Evolutionary conservation across 2,888 invertebrate species (phyloP), one percentile per base, ranked within the genome.

Genomic region (Patella pellucida): DNA sequence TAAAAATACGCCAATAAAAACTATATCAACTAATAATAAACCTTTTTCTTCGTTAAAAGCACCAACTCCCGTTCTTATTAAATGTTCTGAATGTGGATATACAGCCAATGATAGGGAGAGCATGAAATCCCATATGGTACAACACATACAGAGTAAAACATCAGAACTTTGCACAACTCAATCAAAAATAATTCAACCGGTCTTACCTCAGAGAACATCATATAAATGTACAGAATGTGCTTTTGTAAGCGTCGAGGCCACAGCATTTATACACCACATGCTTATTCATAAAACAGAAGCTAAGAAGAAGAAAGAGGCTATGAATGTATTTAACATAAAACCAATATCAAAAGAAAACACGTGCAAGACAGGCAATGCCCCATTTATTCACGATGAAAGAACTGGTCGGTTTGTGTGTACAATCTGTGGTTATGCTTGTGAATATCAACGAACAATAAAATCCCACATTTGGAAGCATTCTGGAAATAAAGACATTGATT

Each of bases 401-500:
- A 82, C 82, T 50, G 87, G 87, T 0, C 76, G 86, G 68, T 90
- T 86, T 75, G 78, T 84, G 16, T 90, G 90, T 78, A 87, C 86
- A 3, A 85, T 90, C 23, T 90, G 90, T 81, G 87, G 88, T 16
- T 90, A 90, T 74, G 85, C 86, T 41, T 90, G 89, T 76, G 90
- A 89, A 74, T 87, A 85, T 71, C 89, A 90, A 76, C 81, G 90
- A 51, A 89, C 89, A 54, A 89, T 90, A 71, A 90, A 90, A 81
- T 88, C 90, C 15, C 90, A 90, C 77, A 88, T 90, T 50, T 90
- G 90, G 90, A 90, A 89, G 77, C 90, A 90, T 78, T 89, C 89
- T 3, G 90, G 90, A 9, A 87, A 90, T 76, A 85, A 88, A 75
- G 84, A 88, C 62, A 85, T 90, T 7, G 86, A 88, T 76, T 90